Base-by-base conservation (phyloP, 2,113 vertebrate species). In the Oreochromis spilurus region DNA sequence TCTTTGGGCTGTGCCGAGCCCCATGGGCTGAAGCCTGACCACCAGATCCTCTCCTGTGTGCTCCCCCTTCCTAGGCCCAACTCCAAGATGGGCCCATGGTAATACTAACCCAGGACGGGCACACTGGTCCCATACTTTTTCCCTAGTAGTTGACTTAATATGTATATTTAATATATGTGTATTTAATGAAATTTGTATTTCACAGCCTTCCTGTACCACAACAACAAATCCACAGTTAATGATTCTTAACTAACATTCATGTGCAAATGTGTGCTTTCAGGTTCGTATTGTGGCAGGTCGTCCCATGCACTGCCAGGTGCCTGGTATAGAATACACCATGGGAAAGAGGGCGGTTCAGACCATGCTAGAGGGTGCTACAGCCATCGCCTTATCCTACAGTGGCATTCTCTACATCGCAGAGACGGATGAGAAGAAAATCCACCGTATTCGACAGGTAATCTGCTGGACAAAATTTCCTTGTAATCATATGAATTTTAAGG, bases 281-380 rank as follows among this genome's bases (percentile, higher is more conserved):
- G 99, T 99, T 6, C 98, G 98, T 84, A 98, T 99, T 2, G 98
- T 98, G 5, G 98, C 98, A 0, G 99, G 99, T 1, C 96, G 99
- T 48, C 98, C 98, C 6, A 99, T 99, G 98, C 98, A 99, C 84
- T 99, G 99, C 88, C 98, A 99, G 91, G 98, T 99, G 0, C 98
- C 98, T 0, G 98, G 98, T 0, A 97, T 99, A 90, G 99, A 99
- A 79, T 99, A 99, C 80, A 85, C 97, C 0, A 92, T 96, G 93
- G 98, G 98, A 10, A 99, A 98, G 87, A 97, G 97, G 2, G 98
- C 98, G 0, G 97, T 99, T 0, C 99, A 99, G 96, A 98, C 98
- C 10, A 98, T 98, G 2, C 95, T 99, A 8, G 98, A 99, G 89
- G 98, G 98, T 0, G 98, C 98, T 0, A 97, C 98, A 0, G 98